These are phyloP conservation scores for Acanthornis magna DNA, from an alignment of 2,797 vertebrate species.

Conservation along the genomic window DNA sequence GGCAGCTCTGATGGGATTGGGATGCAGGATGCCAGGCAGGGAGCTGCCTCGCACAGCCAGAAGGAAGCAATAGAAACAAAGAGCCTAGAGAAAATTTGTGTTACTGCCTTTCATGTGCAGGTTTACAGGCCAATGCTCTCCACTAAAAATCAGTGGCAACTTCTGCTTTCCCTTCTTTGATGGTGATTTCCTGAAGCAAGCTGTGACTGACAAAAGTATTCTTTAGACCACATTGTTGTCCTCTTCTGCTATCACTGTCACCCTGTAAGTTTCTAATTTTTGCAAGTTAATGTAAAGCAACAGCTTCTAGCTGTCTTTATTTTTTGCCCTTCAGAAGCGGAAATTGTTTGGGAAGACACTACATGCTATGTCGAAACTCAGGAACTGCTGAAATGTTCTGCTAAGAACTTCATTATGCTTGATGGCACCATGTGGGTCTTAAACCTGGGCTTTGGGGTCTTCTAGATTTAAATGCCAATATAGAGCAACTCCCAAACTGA, in stretches of 20 bases:
- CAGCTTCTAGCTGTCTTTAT: neutral
- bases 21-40: neutral
- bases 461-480: neutral
- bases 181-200: neutral
- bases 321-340: neutral
- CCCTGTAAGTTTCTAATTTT: neutral
- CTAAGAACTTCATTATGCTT: neutral
- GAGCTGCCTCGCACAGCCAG: neutral
- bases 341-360: neutral
- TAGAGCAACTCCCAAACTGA: neutral
- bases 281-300: neutral
- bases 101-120: neutral
- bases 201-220: neutral
- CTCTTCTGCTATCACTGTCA: neutral
- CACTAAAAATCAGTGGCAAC: neutral
- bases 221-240: neutral
- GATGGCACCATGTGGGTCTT: neutral
- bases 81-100: neutral
- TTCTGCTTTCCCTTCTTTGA: neutral
- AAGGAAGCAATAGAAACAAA: neutral
- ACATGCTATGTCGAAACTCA: neutral
- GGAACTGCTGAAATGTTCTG: neutral
- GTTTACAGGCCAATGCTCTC: neutral
- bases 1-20: rapidly evolving
- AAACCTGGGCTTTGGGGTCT: neutral